Conservation (phyloP, 1,140 invertebrate species). For the Drosophila mauritiana region DNA sequence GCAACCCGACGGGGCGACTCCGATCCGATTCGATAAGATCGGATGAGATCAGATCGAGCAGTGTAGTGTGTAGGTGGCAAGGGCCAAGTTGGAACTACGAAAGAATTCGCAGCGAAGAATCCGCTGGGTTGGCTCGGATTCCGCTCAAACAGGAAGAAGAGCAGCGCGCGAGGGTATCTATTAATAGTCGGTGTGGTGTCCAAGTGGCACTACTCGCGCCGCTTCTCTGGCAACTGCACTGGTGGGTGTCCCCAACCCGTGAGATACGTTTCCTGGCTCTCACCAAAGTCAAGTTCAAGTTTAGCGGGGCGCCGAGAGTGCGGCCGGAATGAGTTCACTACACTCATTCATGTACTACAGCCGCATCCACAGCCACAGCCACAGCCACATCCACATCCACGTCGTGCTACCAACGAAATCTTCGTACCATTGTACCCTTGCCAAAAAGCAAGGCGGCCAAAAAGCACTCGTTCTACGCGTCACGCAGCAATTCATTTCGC, state of each 20-base stretch:
- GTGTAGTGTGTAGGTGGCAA: conserved; percentile 30
- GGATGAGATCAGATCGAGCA: neutral
- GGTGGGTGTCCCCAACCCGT: conserved; percentile 22
- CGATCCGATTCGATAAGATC: neutral
- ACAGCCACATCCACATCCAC: neutral
- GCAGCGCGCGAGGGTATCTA: conserved; percentile 43
- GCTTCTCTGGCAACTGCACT: conserved; percentile 46
- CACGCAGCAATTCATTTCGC: conserved; percentile 42
- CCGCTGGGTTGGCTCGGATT: conserved; percentile 49
- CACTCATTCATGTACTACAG: conserved; percentile 12
- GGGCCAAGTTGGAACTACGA: conserved; percentile 44
- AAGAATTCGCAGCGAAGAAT: conserved; percentile 32
- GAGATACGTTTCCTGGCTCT: conserved; percentile 41
- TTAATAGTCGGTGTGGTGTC: conserved; percentile 42
- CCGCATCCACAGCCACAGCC: conserved; percentile 6
- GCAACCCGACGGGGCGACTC: neutral
- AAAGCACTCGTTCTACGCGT: conserved; percentile 66
- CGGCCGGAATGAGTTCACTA: conserved; percentile 29
- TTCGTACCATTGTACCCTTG: conserved; percentile 47
- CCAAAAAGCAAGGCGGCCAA: conserved; percentile 47
- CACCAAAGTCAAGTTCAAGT: conserved; percentile 73
- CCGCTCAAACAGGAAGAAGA: conserved; percentile 68
- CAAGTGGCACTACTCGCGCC: conserved; percentile 2
- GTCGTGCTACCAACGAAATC: conserved; percentile 1
- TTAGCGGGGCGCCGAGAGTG: conserved; percentile 24